Conservation (phyloP, 2,113 vertebrate species). For the Sinocyclocheilus anophthalmus region DNA sequence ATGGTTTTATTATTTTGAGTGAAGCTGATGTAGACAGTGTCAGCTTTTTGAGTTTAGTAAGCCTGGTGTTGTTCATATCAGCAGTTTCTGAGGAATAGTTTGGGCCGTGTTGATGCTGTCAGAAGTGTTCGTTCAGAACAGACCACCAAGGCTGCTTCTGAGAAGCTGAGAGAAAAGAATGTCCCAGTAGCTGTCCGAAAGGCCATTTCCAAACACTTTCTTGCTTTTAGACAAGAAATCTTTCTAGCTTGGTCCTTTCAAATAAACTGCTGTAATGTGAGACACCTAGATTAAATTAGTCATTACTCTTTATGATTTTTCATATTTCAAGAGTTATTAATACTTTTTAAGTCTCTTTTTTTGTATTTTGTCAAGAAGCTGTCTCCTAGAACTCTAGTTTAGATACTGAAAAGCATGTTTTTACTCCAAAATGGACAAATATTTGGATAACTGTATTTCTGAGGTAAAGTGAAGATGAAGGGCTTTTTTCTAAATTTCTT, state of each 20-base stretch:
- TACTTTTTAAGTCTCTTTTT: background rate
- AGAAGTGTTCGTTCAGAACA: background rate
- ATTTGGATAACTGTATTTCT: constrained; percentile 5
- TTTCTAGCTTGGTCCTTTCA: background rate
- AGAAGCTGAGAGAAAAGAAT: background rate
- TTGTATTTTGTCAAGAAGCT: background rate
- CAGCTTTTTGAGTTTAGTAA: too few relatives aligned
- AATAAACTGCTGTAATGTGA: background rate
- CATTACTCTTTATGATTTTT: background rate
- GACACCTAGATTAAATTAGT: background rate
- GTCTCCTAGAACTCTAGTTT: background rate
- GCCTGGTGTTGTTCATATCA: background rate
- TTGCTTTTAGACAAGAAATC: background rate
- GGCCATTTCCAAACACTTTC: background rate
- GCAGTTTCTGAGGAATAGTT: too few relatives aligned
- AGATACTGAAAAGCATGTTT: background rate
- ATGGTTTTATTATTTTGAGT: background rate
- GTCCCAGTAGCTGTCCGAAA: background rate
- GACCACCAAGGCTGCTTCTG: background rate
- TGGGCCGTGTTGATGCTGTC: background rate
- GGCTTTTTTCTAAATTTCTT: constrained; percentile 30
- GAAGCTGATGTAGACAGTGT: background rate
- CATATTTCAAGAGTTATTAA: background rate
- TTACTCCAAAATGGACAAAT: too few relatives aligned
- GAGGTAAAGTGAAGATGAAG: constrained; percentile 25